Base-by-base conservation (phyloP, 1,140 invertebrate genomes). In the Mylabris phalerata region DNA sequence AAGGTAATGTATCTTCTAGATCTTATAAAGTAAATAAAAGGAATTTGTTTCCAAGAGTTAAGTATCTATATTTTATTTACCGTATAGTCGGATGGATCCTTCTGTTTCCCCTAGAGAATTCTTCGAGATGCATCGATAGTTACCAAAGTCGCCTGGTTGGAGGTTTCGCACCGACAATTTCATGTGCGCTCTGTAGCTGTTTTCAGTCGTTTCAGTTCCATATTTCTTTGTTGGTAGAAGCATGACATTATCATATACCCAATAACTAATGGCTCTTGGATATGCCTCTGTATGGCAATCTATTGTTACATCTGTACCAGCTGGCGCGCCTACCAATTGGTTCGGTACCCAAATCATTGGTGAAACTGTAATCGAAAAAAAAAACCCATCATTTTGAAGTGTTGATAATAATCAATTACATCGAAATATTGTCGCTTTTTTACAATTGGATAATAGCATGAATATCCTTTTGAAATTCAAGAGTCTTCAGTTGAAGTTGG, bases 31-130 rank as follows among this genome's bases (percentile, higher is more conserved):
- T 32, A 32, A 32, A 32, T 32, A 32, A 32, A 32, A 5, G 32
- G 26, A 50, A 50, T 56, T 60, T 51, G 59, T 56, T 55, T 55
- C 47, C 45, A 38, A 60, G 7, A 32, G 38, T 50, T 60, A 60
- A 60, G 59, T 55, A 49, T 41, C 55, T 61, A 63, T 66, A 69
- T 71, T 71, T 69, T 66, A 75, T 81, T 85, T 84, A 96, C 94
- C 91, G 72, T 94, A 95, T 52, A 98, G 79, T 73, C 90, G 81
- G 73, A 97, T 94, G 43, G 87, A 88, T 59, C 92, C 92, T 75
- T 93, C 90, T 13, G 93, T 95, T 73, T 92, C 91, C 52, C 93
- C 93, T n/a, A 96, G 81, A 9, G 88, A 90, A 77, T 96, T 98
- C 77, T 93, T 93, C 54, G 92, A 90, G 72, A 92, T 89, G 76